Conservation (phyloP, 1,140 invertebrate genomes). For the Hyphantria cunea region DNA sequence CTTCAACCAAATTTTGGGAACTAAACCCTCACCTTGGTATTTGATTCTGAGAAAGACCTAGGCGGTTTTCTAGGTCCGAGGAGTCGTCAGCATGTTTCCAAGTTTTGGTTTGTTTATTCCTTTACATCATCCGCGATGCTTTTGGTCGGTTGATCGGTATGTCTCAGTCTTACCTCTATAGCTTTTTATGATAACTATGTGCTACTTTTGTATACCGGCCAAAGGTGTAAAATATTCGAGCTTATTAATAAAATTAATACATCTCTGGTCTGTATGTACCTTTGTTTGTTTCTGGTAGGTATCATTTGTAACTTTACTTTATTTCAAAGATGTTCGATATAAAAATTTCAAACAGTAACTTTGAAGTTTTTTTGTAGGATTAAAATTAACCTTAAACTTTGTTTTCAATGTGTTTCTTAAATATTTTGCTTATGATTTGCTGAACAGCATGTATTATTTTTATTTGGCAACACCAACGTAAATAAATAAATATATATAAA, state of each 20-base stretch:
- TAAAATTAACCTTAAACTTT: too few species aligned
- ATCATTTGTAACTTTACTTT: not conserved
- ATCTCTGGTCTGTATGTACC: slow-evolving; percentile 14
- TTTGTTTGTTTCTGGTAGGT: not conserved
- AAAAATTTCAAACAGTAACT: too few species aligned
- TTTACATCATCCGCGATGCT: slow-evolving; percentile 64
- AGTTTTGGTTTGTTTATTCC: slow-evolving; percentile 73
- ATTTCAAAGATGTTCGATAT: not conserved
- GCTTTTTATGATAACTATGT: slow-evolving; percentile 13
- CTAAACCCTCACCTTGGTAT: slow-evolving; percentile 33
- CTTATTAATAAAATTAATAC: not conserved
- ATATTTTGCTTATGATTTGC: not conserved
- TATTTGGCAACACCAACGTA: slow-evolving; percentile 1
- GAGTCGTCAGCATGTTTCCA: slow-evolving; percentile 79
- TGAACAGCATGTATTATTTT: slow-evolving; percentile 6
- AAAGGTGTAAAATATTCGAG: not conserved
- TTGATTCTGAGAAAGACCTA: slow-evolving; percentile 79
- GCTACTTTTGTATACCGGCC: not conserved
- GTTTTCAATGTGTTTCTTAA: too few species aligned
- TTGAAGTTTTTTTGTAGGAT: too few species aligned
- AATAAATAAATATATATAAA: slow-evolving; percentile 10
- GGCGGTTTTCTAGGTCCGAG: slow-evolving; percentile 74
- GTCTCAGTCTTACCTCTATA: slow-evolving; percentile 41
- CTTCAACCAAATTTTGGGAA: slow-evolving; percentile 76
- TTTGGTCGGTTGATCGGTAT: slow-evolving; percentile 58